These are phyloP conservation scores for Anthopleura xanthogrammica DNA, from an alignment of 92 coral and sea anemone genomes.

Conservation along the genomic window DNA sequence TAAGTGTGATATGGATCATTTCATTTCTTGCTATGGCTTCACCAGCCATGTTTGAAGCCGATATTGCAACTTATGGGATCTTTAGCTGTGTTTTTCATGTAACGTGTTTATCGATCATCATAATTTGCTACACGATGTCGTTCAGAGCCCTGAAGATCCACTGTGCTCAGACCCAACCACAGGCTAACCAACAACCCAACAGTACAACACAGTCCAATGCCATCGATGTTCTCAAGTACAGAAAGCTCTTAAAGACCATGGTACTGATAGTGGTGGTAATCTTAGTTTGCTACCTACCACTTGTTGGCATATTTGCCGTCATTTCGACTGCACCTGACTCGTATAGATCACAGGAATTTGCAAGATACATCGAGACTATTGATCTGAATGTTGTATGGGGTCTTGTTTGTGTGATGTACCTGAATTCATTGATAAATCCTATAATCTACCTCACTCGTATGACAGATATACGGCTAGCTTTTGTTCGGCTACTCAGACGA, in stretches of 20 bases:
- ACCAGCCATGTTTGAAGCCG: neutral
- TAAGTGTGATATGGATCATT: constrained; percentile 7
- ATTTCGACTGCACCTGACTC: neutral
- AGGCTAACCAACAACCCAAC: neutral
- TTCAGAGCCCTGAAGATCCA: constrained; percentile 6
- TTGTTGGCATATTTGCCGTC: neutral
- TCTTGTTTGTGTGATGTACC: neutral
- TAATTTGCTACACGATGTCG: constrained; percentile 13
- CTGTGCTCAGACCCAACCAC: constrained; percentile 22
- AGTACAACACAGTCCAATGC: neutral
- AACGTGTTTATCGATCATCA: neutral
- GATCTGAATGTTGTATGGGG: neutral
- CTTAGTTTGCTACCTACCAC: neutral
- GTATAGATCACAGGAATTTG: neutral
- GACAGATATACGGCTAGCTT: constrained; percentile 10
- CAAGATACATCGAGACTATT: neutral
- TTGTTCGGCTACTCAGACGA: neutral
- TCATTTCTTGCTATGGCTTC: neutral
- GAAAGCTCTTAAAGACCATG: constrained; percentile 13
- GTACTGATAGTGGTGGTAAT: constrained; percentile 2
- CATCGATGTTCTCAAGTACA: constrained; percentile 25
- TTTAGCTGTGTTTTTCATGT: neutral
- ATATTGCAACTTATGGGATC: neutral
- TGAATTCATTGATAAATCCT: neutral
- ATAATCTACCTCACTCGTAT: neutral